phyloP scores from a whole-genome alignment of 1,140 invertebrate genomes.

The Palaemon carinicauda region DNA sequence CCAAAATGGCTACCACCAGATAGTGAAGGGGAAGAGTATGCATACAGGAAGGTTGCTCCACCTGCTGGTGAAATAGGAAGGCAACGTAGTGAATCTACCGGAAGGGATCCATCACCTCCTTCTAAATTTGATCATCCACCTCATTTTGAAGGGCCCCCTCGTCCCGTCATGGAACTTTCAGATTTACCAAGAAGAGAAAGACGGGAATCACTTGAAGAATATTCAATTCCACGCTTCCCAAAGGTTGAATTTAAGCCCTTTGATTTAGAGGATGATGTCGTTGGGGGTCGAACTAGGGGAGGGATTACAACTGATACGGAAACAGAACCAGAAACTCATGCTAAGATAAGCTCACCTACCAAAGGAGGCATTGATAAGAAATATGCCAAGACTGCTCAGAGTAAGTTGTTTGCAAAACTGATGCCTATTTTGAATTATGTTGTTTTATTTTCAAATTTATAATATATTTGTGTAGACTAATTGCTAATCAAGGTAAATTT shows the following conservation, averaged over 20 bases:
- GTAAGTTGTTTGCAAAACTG: constrained; percentile 21
- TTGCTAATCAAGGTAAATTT: neutral
- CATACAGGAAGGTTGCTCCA: constrained; percentile 71
- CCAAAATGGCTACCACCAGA: constrained; percentile 68
- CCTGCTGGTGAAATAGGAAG: constrained; percentile 64
- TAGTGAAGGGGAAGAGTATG: constrained; percentile 66
- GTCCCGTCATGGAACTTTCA: constrained; percentile 63
- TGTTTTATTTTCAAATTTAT: neutral
- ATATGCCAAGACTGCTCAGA: constrained; percentile 48
- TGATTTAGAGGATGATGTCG: constrained; percentile 42
- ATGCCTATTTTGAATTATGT: neutral
- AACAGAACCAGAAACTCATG: constrained; percentile 39
- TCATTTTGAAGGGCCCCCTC: constrained; percentile 68
- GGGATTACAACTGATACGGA: constrained; percentile 23
- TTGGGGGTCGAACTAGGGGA: neutral
- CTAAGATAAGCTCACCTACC: neutral
- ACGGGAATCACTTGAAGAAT: constrained; percentile 57
- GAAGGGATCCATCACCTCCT: constrained; percentile 70
- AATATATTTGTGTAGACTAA: too few species aligned
- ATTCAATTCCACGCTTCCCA: constrained; percentile 58
- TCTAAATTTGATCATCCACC: constrained; percentile 72
- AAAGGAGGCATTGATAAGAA: constrained; percentile 36
- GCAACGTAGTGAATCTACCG: constrained; percentile 64
- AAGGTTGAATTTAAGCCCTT: constrained; percentile 59
- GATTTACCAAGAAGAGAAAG: constrained; percentile 60